phyloP scores from a whole-genome alignment of 1,140 invertebrate genomes.

The Orius laevigatus region DNA sequence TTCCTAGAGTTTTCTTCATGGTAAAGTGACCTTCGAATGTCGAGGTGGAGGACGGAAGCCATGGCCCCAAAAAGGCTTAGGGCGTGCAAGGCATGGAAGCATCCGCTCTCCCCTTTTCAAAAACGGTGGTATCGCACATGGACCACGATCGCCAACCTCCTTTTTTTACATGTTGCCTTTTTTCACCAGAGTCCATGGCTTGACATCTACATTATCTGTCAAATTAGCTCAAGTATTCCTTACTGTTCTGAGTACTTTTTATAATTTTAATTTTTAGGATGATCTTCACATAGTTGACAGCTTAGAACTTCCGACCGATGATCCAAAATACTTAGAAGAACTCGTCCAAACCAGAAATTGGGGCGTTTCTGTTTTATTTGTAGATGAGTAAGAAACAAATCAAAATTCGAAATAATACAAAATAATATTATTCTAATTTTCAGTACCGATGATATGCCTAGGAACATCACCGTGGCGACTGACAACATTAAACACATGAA shows the following conservation, averaged over 20 bases:
- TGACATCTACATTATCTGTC: conserved; percentile 65
- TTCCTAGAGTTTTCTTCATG: conserved; percentile 44
- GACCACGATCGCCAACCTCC: conserved; percentile 71
- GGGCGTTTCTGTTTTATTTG: conserved; percentile 89
- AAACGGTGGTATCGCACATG: conserved; percentile 46
- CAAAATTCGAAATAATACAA: no score
- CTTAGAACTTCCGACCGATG: conserved; percentile 70
- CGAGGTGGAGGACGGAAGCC: conserved; percentile 77
- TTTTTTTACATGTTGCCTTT: conserved; percentile 88
- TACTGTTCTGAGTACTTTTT: neutral
- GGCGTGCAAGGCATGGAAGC: conserved; percentile 77
- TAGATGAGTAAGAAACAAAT: conserved; percentile 84
- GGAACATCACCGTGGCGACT: conserved; percentile 68
- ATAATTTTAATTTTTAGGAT: conserved; percentile 36
- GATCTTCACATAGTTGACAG: conserved; percentile 83
- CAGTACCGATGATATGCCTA: conserved; percentile 69
- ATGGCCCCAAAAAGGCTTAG: conserved; percentile 88
- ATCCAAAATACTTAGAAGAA: conserved; percentile 61
- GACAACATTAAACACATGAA: conserved; percentile 65
- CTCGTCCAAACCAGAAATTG: conserved; percentile 71
- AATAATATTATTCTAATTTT: no score
- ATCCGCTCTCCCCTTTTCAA: conserved; percentile 70
- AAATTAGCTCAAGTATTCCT: conserved; percentile 63
- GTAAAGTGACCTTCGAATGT: conserved; percentile 65
- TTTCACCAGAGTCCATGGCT: conserved; percentile 52